These are phyloP conservation scores for Caloenas nicobarica DNA, from an alignment of 2,113 vertebrate species.

Conservation along the genomic window DNA sequence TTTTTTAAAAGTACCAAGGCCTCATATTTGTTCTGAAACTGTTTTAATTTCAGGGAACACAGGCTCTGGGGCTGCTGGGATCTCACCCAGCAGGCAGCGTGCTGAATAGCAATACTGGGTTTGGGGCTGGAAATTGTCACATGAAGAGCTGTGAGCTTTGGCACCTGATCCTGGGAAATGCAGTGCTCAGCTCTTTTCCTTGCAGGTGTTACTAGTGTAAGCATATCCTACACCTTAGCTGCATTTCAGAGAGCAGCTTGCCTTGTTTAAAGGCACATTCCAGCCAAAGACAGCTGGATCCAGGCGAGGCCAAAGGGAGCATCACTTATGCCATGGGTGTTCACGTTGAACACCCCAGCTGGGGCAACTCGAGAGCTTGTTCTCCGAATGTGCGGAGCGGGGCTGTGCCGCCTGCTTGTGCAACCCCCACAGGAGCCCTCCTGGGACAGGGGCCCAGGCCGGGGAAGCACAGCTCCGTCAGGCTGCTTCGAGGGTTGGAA, in stretches of 20 bases:
- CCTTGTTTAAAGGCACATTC: background rate
- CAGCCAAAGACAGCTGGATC: background rate
- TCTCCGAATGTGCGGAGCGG: background rate
- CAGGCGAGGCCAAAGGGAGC: background rate
- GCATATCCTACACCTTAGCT: background rate
- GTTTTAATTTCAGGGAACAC: background rate
- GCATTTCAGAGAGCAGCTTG: background rate
- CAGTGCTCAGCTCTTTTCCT: background rate
- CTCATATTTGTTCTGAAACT: no score
- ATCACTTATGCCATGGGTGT: background rate
- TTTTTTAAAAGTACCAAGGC: no score
- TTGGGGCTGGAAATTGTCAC: background rate
- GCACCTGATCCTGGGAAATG: background rate
- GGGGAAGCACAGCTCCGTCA: background rate
- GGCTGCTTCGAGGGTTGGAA: slow-evolving; percentile 10
- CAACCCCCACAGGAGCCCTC: background rate
- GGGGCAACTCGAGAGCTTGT: background rate
- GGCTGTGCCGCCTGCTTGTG: background rate
- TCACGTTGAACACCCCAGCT: background rate
- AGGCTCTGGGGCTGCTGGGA: background rate
- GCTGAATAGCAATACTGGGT: background rate
- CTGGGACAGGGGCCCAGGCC: background rate
- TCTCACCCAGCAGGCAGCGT: background rate
- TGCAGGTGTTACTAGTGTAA: background rate
- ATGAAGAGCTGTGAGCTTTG: background rate